phyloP scores from a whole-genome alignment of 2,797 vertebrate genomes.

The Carapus acus region DNA sequence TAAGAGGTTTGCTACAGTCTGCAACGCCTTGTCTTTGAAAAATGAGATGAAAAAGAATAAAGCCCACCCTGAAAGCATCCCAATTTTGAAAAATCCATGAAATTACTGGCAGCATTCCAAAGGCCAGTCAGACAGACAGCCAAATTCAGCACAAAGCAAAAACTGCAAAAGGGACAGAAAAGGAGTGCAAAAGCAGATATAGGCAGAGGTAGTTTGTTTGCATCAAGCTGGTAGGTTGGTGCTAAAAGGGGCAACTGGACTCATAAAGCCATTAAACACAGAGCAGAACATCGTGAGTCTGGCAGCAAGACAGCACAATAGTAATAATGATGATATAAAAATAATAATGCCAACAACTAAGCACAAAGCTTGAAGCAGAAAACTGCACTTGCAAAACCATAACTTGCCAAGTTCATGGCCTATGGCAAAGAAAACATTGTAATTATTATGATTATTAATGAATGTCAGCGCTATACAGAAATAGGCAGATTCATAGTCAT shows the following conservation, averaged over 20 bases:
- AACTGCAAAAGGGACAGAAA: conserved; percentile 47
- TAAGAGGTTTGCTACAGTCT: conserved; percentile 94
- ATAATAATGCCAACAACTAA: conserved; percentile 61
- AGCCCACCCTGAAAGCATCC: conserved; percentile 8
- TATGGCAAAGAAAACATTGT: conserved; percentile 70
- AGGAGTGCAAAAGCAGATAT: conserved; percentile 57
- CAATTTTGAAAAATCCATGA: not conserved
- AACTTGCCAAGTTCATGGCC: conserved; percentile 84
- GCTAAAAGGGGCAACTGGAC: conserved; percentile 44
- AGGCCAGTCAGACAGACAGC: conserved; percentile 27
- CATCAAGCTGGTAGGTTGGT: conserved; percentile 45
- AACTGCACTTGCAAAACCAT: conserved; percentile 61
- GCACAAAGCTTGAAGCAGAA: conserved; percentile 66
- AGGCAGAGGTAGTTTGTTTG: conserved; percentile 39
- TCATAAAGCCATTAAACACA: conserved; percentile 57
- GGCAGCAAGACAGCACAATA: conserved; percentile 44
- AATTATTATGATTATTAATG: conserved; percentile 51
- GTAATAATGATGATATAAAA: no score
- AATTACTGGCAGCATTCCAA: conserved; percentile 24
- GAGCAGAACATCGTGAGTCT: conserved; percentile 43
- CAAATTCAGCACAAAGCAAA: conserved; percentile 47
- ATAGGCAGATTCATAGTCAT: conserved; percentile 37
- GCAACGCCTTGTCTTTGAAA: conserved; percentile 89
- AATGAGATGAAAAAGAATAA: conserved; percentile 10
- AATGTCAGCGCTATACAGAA: conserved; percentile 47